Conservation (phyloP, 2,797 vertebrate species). For the Paratrypauchen microcephalus region DNA sequence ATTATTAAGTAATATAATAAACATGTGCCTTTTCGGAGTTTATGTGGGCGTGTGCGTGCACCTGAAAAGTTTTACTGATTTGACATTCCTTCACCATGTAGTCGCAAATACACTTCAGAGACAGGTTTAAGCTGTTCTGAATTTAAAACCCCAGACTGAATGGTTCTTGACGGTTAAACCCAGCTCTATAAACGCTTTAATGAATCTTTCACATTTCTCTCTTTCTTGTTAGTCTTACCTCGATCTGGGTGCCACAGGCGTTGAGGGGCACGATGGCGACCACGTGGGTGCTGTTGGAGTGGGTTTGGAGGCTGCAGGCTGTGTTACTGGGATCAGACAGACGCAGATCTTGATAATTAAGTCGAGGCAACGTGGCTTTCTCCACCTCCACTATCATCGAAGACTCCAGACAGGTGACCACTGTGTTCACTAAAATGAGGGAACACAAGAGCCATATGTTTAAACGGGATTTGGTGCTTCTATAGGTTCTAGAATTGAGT, state of each 20-base stretch:
- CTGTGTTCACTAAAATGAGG: conserved; percentile 38
- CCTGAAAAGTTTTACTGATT: too few species aligned
- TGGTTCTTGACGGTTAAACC: neutral
- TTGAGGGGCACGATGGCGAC: conserved; percentile 62
- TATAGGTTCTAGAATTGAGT: too few species aligned
- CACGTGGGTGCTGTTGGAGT: conserved; percentile 68
- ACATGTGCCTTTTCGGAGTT: too few species aligned
- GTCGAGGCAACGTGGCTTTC: conserved; percentile 42
- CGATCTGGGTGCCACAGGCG: conserved; percentile 70
- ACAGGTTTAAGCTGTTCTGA: too few species aligned
- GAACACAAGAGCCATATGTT: neutral
- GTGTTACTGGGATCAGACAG: conserved; percentile 63
- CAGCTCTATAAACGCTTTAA: neutral
- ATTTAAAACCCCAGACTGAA: neutral
- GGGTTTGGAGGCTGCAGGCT: conserved; percentile 45
- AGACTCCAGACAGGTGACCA: conserved; percentile 59
- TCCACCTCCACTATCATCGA: conserved; percentile 61
- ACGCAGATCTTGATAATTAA: conserved; percentile 53
- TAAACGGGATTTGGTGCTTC: neutral
- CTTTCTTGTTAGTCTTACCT: conserved; percentile 48
- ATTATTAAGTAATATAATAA: too few species aligned
- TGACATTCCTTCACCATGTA: too few species aligned
- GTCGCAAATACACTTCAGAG: too few species aligned
- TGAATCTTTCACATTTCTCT: neutral
- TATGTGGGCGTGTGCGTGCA: too few species aligned